Evolutionary conservation across 2,797 vertebrate species (phyloP), one percentile per base, ranked within the genome.

Genomic region (Epinephelus awoara): DNA sequence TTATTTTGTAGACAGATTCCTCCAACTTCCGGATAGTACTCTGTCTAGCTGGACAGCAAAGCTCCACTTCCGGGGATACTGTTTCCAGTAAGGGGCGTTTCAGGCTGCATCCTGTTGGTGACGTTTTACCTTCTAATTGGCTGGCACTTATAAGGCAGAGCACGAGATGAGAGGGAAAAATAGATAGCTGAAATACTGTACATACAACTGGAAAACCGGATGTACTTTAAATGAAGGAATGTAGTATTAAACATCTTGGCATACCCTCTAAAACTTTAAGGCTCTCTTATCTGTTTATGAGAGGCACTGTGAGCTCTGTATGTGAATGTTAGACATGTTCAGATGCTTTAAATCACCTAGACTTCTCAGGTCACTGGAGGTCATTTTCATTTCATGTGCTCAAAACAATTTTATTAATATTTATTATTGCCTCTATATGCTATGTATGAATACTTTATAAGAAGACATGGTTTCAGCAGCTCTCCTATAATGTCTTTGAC

Each of bases 41-140:
- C 1, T n/a, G 2, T 19, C n/a, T 1, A 44, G 0, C 18, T 72
- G 57, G 29, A 70, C 51, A 13, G 0, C 47, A 13, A 0, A 3
- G 29, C 8, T 64, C 5, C 8, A n/a, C 10, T 79, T 81, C 62
- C 56, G 25, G 70, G 27, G 4, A 51, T 1, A 1, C 11, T 19
- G 17, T 63, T 87, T 86, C 77, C 77, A 21, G 42, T 50, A 77
- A 89, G 58, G 17, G 79, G 55, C 25, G 77, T 67, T 7, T 1
- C 25, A 12, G 15, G 7, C 46, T 3, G 1, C 38, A 13, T 21
- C 56, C 66, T n/a, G 62, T 19, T 23, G 46, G 29, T 74, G 76
- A 84, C 79, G 73, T 78, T 11, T 29, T 2, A 14, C 25, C 12
- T 54, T 74, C 29, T n/a, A 2, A 29, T 65, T 21, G 62, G 23